Percentiles rank a stretch among this genome's conserved stretches.
These are phyloP conservation scores for Theocolax elegans DNA, from an alignment of 1,140 invertebrate genomes.

Conservation along the genomic window DNA sequence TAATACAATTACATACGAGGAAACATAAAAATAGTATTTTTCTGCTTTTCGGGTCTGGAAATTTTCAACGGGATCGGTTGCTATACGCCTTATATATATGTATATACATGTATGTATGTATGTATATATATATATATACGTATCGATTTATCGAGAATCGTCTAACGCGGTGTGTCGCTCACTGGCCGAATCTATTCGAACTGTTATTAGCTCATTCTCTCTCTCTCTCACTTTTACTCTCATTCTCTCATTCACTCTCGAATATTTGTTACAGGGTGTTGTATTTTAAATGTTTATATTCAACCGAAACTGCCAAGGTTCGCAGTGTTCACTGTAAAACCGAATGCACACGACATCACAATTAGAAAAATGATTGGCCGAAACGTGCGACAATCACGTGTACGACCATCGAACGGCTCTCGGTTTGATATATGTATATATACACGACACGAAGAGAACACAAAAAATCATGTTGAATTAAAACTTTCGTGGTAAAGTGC, in stretches of 20 bases:
- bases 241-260: too few relatives aligned
- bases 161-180: conserved; percentile 35
- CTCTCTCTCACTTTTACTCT: not conserved
- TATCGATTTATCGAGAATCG: conserved; percentile 30
- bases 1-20: conserved; percentile 35
- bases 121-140: not conserved
- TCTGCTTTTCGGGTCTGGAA: conserved; percentile 20
- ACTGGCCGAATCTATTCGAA: conserved; percentile 44
- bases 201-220: too few relatives aligned
- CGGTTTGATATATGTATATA: too few relatives aligned
- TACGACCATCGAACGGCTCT: conserved; percentile 42
- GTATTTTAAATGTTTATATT: too few relatives aligned
- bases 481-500: too few relatives aligned
- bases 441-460: too few relatives aligned
- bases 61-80: conserved; percentile 35
- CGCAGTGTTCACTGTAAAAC: not conserved
- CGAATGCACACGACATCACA: not conserved
- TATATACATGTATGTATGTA: not conserved
- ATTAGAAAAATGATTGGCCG: not conserved
- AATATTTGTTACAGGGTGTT: conserved; percentile 7
- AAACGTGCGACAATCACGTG: conserved; percentile 37
- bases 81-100: not conserved
- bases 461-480: too few relatives aligned
- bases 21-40: conserved; percentile 27
- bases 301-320: not conserved